A percentile compares a stretch with the other conserved stretches of the same genome.
Evolutionary conservation across 2,797 vertebrate genomes (phyloP).

Genomic region (Anomalospiza imberbis): DNA sequence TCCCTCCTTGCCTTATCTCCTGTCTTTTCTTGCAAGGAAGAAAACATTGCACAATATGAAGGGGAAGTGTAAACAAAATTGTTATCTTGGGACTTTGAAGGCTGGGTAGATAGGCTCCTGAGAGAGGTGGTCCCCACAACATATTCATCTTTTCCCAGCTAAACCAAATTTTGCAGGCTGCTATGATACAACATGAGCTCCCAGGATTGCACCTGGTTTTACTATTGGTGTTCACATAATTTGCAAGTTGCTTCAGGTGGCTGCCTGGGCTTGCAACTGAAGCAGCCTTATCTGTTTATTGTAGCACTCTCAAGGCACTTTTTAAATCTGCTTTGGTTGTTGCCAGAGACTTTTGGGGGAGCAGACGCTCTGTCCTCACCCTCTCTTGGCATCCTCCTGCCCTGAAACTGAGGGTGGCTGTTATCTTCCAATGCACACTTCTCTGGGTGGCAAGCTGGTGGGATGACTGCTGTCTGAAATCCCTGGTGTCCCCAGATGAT

Average conservation of each 20-base stretch:
- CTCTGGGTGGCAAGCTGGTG: neutral
- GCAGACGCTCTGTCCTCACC: neutral
- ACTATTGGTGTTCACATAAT: fast-evolving
- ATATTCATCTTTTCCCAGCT: neutral
- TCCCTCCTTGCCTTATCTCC: neutral
- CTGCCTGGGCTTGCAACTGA: neutral
- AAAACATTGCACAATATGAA: neutral
- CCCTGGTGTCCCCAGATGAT: neutral
- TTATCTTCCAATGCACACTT: neutral
- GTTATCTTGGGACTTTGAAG: neutral
- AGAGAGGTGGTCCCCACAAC: neutral
- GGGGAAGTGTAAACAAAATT: neutral
- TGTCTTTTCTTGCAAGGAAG: neutral
- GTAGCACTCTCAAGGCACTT: neutral
- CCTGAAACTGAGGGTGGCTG: neutral
- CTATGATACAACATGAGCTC: fast-evolving
- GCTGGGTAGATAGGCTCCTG: neutral
- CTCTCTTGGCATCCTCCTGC: neutral
- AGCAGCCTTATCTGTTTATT: neutral
- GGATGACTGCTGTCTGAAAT: neutral
- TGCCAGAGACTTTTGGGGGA: neutral
- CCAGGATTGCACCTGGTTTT: neutral
- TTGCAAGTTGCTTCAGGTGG: neutral
- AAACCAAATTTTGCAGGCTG: neutral
- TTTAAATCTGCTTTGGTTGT: neutral